phyloP scores from a whole-genome alignment of 2,113 vertebrate genomes.

The Maccullochella peelii region DNA sequence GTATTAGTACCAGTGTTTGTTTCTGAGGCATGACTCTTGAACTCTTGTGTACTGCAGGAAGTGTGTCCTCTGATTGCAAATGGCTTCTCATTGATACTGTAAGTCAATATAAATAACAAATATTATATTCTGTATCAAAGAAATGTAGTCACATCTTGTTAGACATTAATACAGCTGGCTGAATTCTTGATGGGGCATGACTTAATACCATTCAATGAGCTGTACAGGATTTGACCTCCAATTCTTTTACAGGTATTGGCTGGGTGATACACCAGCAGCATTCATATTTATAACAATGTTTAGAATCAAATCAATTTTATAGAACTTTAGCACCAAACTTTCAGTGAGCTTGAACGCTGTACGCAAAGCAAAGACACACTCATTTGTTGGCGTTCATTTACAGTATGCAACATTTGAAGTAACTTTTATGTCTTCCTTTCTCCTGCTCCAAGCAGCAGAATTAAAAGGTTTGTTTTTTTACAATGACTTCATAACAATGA shows the following conservation, averaged over 20 bases:
- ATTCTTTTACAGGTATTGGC: background rate
- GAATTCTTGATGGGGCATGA: background rate
- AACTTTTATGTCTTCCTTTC: background rate
- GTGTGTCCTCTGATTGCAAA: conserved; percentile 3
- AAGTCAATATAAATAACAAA: background rate
- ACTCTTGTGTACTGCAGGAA: background rate
- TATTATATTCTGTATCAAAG: background rate
- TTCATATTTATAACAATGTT: background rate
- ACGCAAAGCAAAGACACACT: background rate
- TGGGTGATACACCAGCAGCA: background rate
- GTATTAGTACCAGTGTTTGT: background rate
- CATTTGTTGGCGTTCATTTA: background rate
- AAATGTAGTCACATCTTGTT: background rate
- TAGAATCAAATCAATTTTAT: background rate
- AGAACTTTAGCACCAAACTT: background rate
- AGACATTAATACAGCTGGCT: background rate
- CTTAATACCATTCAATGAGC: background rate
- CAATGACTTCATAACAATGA: conserved; percentile 33
- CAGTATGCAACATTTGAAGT: background rate
- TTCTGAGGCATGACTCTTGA: conserved; percentile 2
- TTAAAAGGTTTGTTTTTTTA: conserved; percentile 13
- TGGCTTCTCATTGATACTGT: background rate
- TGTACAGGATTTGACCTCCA: background rate
- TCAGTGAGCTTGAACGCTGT: background rate
- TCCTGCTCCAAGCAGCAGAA: background rate